Evolutionary conservation across 2,888 invertebrate species (phyloP).

Genomic region (Campopleginae sp.): DNA sequence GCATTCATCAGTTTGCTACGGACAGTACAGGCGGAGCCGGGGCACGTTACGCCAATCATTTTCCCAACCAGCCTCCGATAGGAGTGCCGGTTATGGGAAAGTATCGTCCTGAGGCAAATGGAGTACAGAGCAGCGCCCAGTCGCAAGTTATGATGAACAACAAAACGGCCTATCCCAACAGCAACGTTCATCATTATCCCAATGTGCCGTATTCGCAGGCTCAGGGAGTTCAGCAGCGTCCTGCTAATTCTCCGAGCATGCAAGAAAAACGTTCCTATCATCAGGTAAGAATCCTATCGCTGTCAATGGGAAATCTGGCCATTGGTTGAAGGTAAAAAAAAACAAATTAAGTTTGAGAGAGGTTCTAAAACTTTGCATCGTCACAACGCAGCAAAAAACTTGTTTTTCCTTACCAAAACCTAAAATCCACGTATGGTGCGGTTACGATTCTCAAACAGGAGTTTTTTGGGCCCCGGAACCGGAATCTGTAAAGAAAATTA

Average conservation of each 20-base stretch:
- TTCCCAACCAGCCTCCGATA: slow-evolving; percentile 86
- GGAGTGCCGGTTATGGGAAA: slow-evolving; percentile 87
- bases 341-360: not conserved
- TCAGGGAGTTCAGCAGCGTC: slow-evolving; percentile 82
- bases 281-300: slow-evolving; percentile 75
- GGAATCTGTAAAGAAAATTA: no score
- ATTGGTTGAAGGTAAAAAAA: not conserved
- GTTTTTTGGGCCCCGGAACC: no score
- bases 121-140: slow-evolving; percentile 80
- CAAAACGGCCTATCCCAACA: slow-evolving; percentile 81
- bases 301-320: not conserved
- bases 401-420: no score
- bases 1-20: slow-evolving; percentile 93
- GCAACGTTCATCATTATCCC: slow-evolving; percentile 83
- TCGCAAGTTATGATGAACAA: slow-evolving; percentile 84
- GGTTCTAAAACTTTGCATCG: no score
- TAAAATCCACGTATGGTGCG: no score
- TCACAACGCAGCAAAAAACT: no score
- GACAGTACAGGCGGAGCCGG: slow-evolving; percentile 84
- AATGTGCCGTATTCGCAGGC: slow-evolving; percentile 83
- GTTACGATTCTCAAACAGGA: no score
- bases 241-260: slow-evolving; percentile 82
- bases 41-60: slow-evolving; percentile 84
- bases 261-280: slow-evolving; percentile 82
- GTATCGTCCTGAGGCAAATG: slow-evolving; percentile 84